Base-by-base conservation (phyloP, 2,797 vertebrate genomes). In the Protonibea diacanthus region DNA sequence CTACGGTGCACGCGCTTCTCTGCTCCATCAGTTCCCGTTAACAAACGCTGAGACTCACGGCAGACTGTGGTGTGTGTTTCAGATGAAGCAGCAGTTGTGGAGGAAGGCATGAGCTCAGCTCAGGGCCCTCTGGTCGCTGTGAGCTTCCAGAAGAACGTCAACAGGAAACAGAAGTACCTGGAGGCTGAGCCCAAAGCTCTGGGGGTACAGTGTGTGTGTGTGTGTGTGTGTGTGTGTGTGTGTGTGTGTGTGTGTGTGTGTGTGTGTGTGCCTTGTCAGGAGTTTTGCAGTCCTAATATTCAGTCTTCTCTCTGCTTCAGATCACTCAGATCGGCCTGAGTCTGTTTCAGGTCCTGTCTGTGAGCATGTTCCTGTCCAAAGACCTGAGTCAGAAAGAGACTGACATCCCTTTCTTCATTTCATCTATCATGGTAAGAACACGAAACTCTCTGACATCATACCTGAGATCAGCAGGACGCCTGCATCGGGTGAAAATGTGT, bases 101-200 rank as follows among this genome's bases (percentile, higher is more conserved):
- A 87, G 56, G 75, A 80, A 27, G 75, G 8, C 1, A 0, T 1
- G 10, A 15, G 27, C 2, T 44, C 74, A 0, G 67, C 58, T 6
- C 78, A 86, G 51, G 87, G 45, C 44, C 91, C 93, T 0, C 81
- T 94, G 67, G 82, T 95, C 12, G 23, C 84, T 0, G 74, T 95
- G 44, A 88, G 75, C 13, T 95, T 95, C 83, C 90, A 93, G 86
- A 94, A 74, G 40, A 81, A 91, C 58, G 11, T 51, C 27, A 69
- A 69, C 9, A 82, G 89, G 58, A 91, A 80, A 21, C 27, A 87
- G 66, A 95, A 95, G 72, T 95, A 86, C 61, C 84, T 95, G 83
- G 94, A 95, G 80, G 90, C 87, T 25, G 93, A 95, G 15, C 94
- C 94, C 38, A 94, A 92, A 82, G 87, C 89, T 67, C 89, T 95